Percentiles rank a stretch among this genome's conserved stretches.
Conservation (phyloP, 2,113 vertebrate genomes). For the Elephas maximus region DNA sequence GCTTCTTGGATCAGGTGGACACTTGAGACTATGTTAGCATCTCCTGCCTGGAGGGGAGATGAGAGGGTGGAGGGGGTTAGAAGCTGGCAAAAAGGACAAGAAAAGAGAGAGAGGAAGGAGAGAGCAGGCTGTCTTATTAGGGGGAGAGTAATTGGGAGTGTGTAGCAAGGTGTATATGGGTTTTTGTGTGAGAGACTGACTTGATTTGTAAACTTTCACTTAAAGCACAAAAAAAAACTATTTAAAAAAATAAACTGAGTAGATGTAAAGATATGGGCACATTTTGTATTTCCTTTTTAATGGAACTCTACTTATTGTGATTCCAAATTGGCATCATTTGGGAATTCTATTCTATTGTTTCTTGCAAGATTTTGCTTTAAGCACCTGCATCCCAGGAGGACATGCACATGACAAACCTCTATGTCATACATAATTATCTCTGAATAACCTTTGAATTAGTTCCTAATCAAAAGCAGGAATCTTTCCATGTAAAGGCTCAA, state of each 20-base stretch:
- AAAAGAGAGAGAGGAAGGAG: no score
- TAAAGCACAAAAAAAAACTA: no score
- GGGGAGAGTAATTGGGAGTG: no score
- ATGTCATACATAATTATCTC: slow-evolving; percentile 65
- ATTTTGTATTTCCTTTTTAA: slow-evolving; percentile 41
- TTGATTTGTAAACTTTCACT: no score
- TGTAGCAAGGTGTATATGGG: no score
- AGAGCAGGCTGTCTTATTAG: no score
- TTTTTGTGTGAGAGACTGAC: no score
- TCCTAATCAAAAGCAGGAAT: slow-evolving; percentile 77
- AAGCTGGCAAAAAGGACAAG: no score
- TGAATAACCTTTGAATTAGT: slow-evolving; percentile 68
- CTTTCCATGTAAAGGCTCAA: slow-evolving; percentile 62
- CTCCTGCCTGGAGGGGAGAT: no score
- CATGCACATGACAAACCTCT: slow-evolving; percentile 42
- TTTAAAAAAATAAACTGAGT: background rate
- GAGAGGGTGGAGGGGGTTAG: no score
- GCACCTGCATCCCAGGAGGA: slow-evolving; percentile 53
- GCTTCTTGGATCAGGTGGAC: no score
- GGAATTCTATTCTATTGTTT: slow-evolving; percentile 53
- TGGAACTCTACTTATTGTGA: background rate
- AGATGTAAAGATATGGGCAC: background rate
- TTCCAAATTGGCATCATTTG: background rate
- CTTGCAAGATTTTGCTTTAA: slow-evolving; percentile 63
- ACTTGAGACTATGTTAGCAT: no score